Base-by-base conservation (phyloP, 2,888 invertebrate genomes). In the Oscheius onirici region DNA sequence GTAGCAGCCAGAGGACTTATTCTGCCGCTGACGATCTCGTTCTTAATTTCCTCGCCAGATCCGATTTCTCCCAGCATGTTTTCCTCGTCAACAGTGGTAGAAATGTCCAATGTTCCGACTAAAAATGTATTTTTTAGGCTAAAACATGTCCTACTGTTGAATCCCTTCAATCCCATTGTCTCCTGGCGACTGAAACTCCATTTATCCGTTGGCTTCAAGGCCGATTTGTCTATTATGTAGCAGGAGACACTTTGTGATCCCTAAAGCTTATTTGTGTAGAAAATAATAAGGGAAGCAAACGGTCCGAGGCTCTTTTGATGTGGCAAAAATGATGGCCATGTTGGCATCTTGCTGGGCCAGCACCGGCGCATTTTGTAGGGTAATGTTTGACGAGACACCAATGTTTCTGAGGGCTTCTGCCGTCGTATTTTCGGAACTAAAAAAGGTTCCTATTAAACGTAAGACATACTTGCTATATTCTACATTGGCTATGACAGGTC, bases 241-340 rank as follows among this genome's bases (percentile, higher is more conserved):
- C 79, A 78, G 5, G 75, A 74, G 20, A 72, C 51, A 3, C 66
- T 63, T 15, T 68, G 72, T 10, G 71, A 26, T n/a, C 75, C 74
- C 82, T 82, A 52, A 34, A 77, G 73, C 40, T n/a, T 20, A 41
- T 41, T 40, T 17, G 1, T 28, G 3, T n/a, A 17, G n/a, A 60
- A 43, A 20, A 55, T 22, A 28, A 28, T 11, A 55, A 24, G n/a
- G 6, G 57, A 6, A 26, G 2, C 49, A 22, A 28, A 63, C 63
- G 8, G 63, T 46, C 46, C 26, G 46, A 20, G 49, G 13, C 15
- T 72, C 65, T 52, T 61, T 63, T 54, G 58, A 67, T 49, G 78
- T 75, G 3, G 81, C 84, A 60, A 87, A 83, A 43, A 84, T 76
- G 34, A 87, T 57, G 66, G 83, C 80, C 52, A 87, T 65, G 61